A percentile compares a stretch with the other conserved stretches of the same genome.
Evolutionary conservation across 2,888 invertebrate genomes (phyloP).

Genomic region (Dusona sp.): DNA sequence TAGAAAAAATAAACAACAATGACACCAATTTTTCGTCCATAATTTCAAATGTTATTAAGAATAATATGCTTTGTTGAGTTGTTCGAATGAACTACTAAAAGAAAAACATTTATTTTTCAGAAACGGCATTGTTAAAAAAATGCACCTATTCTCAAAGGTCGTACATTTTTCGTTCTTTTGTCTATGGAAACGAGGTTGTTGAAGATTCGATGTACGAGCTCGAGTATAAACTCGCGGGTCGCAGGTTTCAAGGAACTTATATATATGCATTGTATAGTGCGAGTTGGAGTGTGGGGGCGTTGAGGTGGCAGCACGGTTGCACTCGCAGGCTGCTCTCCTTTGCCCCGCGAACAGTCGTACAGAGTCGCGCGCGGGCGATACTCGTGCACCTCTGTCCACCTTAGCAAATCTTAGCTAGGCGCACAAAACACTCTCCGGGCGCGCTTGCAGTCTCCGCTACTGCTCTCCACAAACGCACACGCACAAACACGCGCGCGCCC

Average conservation of each 20-base stretch:
- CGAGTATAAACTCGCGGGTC: neutral
- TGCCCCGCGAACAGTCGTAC: conserved; percentile 43
- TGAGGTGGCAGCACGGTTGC: conserved; percentile 60
- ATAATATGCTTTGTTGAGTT: neutral
- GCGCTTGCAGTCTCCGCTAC: conserved; percentile 12
- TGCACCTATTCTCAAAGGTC: neutral
- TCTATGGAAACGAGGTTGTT: neutral
- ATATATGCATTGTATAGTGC: neutral
- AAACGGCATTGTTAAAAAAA: neutral
- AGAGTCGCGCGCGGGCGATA: conserved; percentile 25
- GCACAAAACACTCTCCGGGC: conserved; percentile 36
- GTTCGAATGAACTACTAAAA: neutral
- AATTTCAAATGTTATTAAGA: neutral
- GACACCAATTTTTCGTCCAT: neutral
- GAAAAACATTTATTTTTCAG: neutral
- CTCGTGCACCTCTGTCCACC: conserved; percentile 7
- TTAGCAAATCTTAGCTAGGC: neutral
- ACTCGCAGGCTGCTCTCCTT: conserved; percentile 41
- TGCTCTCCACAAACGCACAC: conserved; percentile 5
- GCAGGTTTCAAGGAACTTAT: neutral
- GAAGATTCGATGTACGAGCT: neutral
- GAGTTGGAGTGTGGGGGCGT: conserved; percentile 53
- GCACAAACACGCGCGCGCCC: conserved; percentile 10
- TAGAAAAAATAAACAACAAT: neutral
- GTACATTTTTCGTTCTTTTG: neutral